These are phyloP conservation scores for Lepisosteus osseus DNA, from an alignment of 2,113 vertebrate genomes.

Conservation along the genomic window DNA sequence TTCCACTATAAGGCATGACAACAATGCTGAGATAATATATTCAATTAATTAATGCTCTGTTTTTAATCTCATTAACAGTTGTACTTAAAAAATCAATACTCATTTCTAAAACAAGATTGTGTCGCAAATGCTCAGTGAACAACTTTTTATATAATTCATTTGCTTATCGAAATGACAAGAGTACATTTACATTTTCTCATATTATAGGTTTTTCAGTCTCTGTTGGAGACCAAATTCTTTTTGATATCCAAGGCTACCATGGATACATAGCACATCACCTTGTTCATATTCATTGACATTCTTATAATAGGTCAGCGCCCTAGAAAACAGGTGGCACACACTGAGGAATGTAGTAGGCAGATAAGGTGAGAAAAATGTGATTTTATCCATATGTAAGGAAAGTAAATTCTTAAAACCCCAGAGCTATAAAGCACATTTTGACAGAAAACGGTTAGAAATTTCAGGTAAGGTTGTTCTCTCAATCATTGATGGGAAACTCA, in stretches of 20 bases:
- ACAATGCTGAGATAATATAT: too few species aligned
- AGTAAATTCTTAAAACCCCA: neutral
- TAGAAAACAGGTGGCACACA: neutral
- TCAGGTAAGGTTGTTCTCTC: too few species aligned
- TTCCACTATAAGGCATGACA: too few species aligned
- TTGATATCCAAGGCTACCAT: slow-evolving; percentile 3
- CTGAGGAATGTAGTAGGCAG: neutral
- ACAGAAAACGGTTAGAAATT: neutral
- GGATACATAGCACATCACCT: neutral
- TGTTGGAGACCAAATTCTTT: slow-evolving; percentile 9
- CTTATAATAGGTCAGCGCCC: neutral
- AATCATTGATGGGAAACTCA: too few species aligned
- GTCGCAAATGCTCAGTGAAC: too few species aligned
- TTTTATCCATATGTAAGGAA: neutral
- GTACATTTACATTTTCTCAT: neutral
- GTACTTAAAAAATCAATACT: too few species aligned
- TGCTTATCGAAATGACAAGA: too few species aligned
- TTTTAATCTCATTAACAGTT: too few species aligned
- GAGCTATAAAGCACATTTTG: neutral
- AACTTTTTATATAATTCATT: too few species aligned
- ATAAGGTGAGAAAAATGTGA: slow-evolving; percentile 12
- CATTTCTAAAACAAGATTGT: too few species aligned
- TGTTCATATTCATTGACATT: neutral
- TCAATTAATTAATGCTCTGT: too few species aligned
- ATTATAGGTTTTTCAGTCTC: neutral